A percentile compares a stretch with the other conserved stretches of the same genome.
phyloP scores from a whole-genome alignment of 1,140 invertebrate species.

The Neodiprion lecontei region DNA sequence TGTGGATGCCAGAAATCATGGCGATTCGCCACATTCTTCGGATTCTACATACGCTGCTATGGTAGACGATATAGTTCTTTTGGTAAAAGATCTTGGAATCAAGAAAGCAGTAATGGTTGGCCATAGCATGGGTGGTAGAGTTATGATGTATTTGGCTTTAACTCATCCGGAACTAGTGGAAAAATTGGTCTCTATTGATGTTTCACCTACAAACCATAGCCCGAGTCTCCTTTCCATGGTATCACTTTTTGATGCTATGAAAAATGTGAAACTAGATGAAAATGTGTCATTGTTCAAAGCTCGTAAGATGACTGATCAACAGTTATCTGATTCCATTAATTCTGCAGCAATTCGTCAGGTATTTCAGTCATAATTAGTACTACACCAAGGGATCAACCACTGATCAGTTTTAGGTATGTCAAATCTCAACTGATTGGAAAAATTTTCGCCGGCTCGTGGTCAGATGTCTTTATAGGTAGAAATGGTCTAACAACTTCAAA shows the following conservation, averaged over 20 bases:
- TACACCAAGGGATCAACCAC: too few relatives aligned
- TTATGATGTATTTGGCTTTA: constrained; percentile 81
- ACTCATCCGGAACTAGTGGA: constrained; percentile 77
- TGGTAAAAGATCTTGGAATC: constrained; percentile 70
- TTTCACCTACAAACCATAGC: constrained; percentile 76
- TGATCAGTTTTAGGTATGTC: too few relatives aligned
- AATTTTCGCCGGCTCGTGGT: too few relatives aligned
- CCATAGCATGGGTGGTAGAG: constrained; percentile 91
- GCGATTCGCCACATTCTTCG: constrained; percentile 81
- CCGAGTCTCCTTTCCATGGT: constrained; percentile 69
- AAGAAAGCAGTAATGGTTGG: constrained; percentile 76
- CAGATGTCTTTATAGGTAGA: constrained; percentile 35
- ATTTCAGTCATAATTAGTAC: constrained; percentile 26
- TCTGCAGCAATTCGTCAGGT: constrained; percentile 62
- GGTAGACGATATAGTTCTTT: constrained; percentile 73
- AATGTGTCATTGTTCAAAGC: constrained; percentile 71
- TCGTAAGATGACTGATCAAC: constrained; percentile 65
- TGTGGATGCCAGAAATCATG: constrained; percentile 90
- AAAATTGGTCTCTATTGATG: constrained; percentile 83
- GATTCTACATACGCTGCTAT: constrained; percentile 76
- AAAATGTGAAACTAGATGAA: constrained; percentile 64
- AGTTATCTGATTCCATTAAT: constrained; percentile 56
- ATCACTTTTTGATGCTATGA: constrained; percentile 73
- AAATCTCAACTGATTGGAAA: too few relatives aligned
- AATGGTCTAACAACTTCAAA: constrained; percentile 52